Percentiles rank a stretch among this genome's conserved stretches.
phyloP scores from a whole-genome alignment of 2,113 vertebrate genomes.

The Malurus elegans region DNA sequence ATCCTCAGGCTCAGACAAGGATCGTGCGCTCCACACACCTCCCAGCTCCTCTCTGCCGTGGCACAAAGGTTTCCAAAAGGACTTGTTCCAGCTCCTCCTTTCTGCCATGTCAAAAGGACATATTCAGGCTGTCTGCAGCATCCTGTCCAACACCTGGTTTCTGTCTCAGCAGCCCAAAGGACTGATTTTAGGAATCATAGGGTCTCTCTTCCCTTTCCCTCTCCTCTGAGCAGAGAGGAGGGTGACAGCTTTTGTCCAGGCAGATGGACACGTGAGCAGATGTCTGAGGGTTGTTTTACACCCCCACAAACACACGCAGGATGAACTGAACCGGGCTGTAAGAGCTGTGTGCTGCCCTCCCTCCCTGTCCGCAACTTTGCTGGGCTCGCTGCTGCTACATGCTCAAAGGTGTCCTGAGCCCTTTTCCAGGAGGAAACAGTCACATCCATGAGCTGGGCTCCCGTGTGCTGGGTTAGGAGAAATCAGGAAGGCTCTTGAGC shows the following conservation, averaged over 20 bases:
- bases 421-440: neutral
- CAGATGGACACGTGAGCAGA: neutral
- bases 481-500: neutral
- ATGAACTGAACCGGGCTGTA: neutral
- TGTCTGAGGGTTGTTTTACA: neutral
- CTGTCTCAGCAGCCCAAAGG: neutral
- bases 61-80: neutral
- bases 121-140: neutral
- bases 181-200: fast-evolving
- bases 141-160: fast-evolving
- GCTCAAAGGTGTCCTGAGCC: neutral
- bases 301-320: neutral
- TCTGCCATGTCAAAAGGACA: neutral
- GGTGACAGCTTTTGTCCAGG: neutral
- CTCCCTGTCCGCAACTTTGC: neutral
- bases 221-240: neutral
- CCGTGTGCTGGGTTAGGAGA: neutral
- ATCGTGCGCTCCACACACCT: fast-evolving
- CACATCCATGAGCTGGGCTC: neutral
- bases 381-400: fast-evolving
- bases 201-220: neutral
- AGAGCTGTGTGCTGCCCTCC: neutral
- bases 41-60: fast-evolving
- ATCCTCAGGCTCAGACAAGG: neutral
- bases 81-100: neutral